A percentile compares a stretch with the other conserved stretches of the same genome.
These are phyloP conservation scores for Tupaia tana DNA, from an alignment of 2,113 vertebrate genomes.

Conservation along the genomic window DNA sequence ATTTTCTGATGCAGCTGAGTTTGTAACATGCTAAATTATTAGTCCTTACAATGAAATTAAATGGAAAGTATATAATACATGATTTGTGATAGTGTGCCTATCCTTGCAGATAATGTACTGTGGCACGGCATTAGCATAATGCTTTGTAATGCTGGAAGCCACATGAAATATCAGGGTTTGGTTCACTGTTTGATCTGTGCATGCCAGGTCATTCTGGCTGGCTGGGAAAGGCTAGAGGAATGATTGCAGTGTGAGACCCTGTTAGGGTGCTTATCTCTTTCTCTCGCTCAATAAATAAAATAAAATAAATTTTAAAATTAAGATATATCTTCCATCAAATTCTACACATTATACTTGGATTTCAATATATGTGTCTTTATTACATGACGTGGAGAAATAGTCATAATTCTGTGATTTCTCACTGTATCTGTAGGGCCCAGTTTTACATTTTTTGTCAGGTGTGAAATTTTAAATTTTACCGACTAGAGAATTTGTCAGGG, in stretches of 20 bases:
- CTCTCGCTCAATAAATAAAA: too few relatives aligned
- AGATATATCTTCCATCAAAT: background rate
- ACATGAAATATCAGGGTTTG: too few relatives aligned
- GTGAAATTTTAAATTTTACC: background rate
- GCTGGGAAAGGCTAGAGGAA: too few relatives aligned
- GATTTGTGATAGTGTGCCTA: background rate
- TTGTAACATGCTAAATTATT: slow-evolving; percentile 2
- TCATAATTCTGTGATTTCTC: background rate
- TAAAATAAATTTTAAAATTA: background rate
- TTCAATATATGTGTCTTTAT: background rate
- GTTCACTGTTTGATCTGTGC: too few relatives aligned
- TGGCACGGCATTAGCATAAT: too few relatives aligned
- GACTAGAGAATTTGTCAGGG: background rate
- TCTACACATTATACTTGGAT: background rate
- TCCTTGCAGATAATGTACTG: background rate
- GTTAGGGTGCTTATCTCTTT: too few relatives aligned
- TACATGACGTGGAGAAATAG: background rate
- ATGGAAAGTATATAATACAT: background rate
- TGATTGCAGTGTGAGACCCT: too few relatives aligned
- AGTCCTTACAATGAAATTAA: background rate
- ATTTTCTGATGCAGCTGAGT: slow-evolving; percentile 20
- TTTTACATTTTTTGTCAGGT: background rate
- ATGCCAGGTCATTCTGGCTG: too few relatives aligned
- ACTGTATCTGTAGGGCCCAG: background rate
- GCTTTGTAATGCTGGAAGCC: too few relatives aligned